Conservation (phyloP, 2,797 vertebrate species). For the Malacoctenus gilli region DNA sequence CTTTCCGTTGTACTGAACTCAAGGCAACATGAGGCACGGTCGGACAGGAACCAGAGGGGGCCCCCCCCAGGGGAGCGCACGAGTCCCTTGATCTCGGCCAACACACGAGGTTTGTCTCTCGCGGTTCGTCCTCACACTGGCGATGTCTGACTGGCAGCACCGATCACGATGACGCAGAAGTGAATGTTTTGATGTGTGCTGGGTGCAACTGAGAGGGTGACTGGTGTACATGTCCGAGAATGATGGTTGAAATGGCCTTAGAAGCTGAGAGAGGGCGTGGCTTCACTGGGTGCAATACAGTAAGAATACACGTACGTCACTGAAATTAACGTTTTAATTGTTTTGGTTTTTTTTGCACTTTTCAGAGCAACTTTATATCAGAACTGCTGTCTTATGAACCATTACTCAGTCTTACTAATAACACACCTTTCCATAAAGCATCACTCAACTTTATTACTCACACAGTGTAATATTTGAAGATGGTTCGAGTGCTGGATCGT, state of each 20-base stretch:
- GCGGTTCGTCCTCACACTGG: constrained; percentile 19
- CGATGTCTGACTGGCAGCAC: constrained; percentile 25
- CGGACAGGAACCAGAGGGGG: constrained; percentile 20
- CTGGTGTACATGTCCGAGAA: too few species aligned
- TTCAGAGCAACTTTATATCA: constrained; percentile 54
- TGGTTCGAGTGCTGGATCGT: constrained; percentile 21
- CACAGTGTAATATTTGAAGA: constrained; percentile 13
- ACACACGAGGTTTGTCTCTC: constrained; percentile 40
- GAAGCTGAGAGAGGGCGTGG: constrained; percentile 26
- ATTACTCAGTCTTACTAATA: constrained; percentile 53
- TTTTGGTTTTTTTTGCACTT: constrained; percentile 61
- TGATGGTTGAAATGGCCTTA: constrained; percentile 66
- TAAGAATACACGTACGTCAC: constrained; percentile 24
- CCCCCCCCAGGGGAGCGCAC: constrained; percentile 54
- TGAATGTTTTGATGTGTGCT: constrained; percentile 49
- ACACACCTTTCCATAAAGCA: constrained; percentile 27
- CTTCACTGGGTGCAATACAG: constrained; percentile 48
- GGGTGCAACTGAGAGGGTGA: constrained; percentile 1
- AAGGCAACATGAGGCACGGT: constrained; percentile 36
- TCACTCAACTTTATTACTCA: neutral
- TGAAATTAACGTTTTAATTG: constrained; percentile 47
- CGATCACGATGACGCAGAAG: constrained; percentile 19
- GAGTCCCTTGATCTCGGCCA: constrained; percentile 49
- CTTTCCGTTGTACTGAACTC: neutral
- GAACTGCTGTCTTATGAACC: constrained; percentile 48